Evolutionary conservation across 2,888 invertebrate species (phyloP).

Genomic region (Deilephila elpenor): DNA sequence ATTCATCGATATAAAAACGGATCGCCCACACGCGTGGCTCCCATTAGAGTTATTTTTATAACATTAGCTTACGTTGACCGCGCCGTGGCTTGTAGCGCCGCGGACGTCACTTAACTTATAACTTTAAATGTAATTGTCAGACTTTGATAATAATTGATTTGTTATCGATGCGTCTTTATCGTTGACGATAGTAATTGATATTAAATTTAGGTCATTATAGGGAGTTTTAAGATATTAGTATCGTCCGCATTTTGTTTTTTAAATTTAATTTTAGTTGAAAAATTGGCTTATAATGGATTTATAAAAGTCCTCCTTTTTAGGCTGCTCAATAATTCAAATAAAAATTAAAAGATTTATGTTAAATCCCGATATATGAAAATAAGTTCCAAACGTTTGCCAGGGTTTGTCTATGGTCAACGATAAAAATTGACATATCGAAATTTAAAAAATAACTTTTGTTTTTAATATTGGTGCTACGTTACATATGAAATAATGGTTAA

Average conservation of each 20-base stretch:
- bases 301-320: no score
- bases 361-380: no score
- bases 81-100: conserved; percentile 67
- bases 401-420: conserved; percentile 7
- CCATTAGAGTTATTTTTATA: conserved; percentile 36
- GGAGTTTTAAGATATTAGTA: no score
- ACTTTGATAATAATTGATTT: conserved; percentile 54
- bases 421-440: conserved; percentile 29
- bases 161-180: conserved; percentile 11
- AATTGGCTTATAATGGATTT: neutral
- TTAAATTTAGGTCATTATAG: neutral
- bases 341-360: no score
- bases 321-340: no score
- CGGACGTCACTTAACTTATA: conserved; percentile 74
- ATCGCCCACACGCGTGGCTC: neutral
- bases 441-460: conserved; percentile 12
- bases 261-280: no score
- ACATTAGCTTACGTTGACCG: conserved; percentile 69
- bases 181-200: neutral
- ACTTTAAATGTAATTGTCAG: conserved; percentile 57
- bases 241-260: no score
- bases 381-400: neutral
- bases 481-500: conserved; percentile 19
- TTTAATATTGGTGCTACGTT: conserved; percentile 26
- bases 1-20: conserved; percentile 5